These are phyloP conservation scores for Drosophila melanogaster DNA, from an alignment of 1,140 invertebrate genomes.

Conservation along the genomic window DNA sequence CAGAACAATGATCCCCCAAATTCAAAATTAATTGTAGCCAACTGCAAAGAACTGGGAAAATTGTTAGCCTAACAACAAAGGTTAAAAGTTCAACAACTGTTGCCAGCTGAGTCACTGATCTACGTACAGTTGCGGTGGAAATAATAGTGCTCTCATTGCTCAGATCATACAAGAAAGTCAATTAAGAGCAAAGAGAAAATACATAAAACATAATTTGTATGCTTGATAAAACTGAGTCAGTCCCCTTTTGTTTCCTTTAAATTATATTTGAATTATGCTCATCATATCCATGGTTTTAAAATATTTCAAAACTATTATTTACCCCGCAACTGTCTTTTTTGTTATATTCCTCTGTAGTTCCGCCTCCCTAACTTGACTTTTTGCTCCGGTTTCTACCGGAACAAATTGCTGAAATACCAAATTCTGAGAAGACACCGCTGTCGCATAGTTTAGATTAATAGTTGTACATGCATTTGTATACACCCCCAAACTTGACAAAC, in stretches of 20 bases:
- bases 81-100: slow-evolving; percentile 68
- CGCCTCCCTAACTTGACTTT: slow-evolving; percentile 16
- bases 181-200: not conserved
- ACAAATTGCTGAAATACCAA: slow-evolving; percentile 68
- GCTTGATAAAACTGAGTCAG: too few relatives aligned
- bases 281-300: not conserved
- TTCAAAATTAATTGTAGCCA: slow-evolving; percentile 60
- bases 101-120: slow-evolving; percentile 18
- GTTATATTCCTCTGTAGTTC: slow-evolving; percentile 14
- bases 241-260: too few relatives aligned
- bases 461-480: slow-evolving; percentile 6
- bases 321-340: not conserved
- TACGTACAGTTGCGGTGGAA: slow-evolving; percentile 30
- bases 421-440: slow-evolving; percentile 55
- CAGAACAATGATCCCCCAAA: slow-evolving; percentile 32
- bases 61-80: slow-evolving; percentile 51
- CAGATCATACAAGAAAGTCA: too few relatives aligned
- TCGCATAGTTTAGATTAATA: slow-evolving; percentile 43
- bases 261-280: not conserved
- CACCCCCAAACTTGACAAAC: slow-evolving; percentile 46
- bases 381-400: slow-evolving; percentile 61
- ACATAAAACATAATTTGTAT: not conserved
- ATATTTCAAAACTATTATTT: not conserved
- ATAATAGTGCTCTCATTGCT: slow-evolving; percentile 1
- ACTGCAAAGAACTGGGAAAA: slow-evolving; percentile 28